Evolutionary conservation across 2,797 vertebrate genomes (phyloP).

Genomic region (Ctenopoma kingsleyae): DNA sequence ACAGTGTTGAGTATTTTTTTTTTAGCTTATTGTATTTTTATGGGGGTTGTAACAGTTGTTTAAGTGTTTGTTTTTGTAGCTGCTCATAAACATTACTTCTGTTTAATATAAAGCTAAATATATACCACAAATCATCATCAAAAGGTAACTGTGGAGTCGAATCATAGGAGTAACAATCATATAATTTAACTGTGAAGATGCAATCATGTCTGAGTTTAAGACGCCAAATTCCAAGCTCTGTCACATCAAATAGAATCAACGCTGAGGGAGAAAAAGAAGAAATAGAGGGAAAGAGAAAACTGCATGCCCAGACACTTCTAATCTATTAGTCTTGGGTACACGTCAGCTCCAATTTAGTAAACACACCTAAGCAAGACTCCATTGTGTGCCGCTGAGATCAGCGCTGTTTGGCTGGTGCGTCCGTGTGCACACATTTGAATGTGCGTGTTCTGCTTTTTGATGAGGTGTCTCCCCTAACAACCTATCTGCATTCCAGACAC

Average conservation of each 20-base stretch:
- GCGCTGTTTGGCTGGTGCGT: slow-evolving; percentile 1
- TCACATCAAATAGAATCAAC: slow-evolving; percentile 41
- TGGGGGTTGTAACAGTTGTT: not conserved
- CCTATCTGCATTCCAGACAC: slow-evolving; percentile 49
- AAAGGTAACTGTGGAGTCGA: not conserved
- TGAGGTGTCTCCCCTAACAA: slow-evolving; percentile 31
- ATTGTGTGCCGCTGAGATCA: slow-evolving; percentile 1
- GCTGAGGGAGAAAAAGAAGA: slow-evolving; percentile 22
- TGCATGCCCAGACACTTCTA: slow-evolving; percentile 29
- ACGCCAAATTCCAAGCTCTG: slow-evolving; percentile 36
- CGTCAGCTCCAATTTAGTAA: slow-evolving; percentile 52
- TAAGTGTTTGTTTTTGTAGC: slow-evolving; percentile 19
- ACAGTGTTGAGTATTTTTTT: slow-evolving; percentile 13
- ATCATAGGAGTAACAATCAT: not conserved
- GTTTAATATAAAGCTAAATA: slow-evolving; percentile 24
- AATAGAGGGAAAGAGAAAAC: slow-evolving; percentile 31
- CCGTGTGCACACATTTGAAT: slow-evolving; percentile 21
- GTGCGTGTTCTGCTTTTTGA: slow-evolving; percentile 42
- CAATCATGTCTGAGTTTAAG: slow-evolving; percentile 25
- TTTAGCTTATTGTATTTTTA: slow-evolving; percentile 23
- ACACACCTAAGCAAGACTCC: slow-evolving; percentile 41
- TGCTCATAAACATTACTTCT: slow-evolving; percentile 28
- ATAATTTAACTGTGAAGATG: slow-evolving; percentile 4
- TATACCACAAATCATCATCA: slow-evolving; percentile 9
- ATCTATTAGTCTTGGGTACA: slow-evolving; percentile 52